Base-by-base conservation (phyloP, 2,888 invertebrate species). In the Timandra comae region DNA sequence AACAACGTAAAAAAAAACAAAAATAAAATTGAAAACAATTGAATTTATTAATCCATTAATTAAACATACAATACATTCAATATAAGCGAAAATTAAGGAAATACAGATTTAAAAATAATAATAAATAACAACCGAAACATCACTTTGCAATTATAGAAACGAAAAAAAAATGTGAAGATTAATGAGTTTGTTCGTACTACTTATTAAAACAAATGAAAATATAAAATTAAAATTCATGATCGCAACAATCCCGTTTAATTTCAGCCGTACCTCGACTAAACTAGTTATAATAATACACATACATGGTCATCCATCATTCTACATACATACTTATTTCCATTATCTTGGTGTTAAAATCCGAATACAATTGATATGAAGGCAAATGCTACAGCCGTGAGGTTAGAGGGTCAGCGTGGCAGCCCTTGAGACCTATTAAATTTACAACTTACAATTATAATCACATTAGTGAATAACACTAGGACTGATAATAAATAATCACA, bases 21-120 rank as follows among this genome's bases (percentile, higher is more conserved):
- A 61, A 52, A 33, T 34, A 6, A 45, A 58, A 48, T 56, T 63
- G 50, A 66, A 74, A 72, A 71, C 72, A 75, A 73, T 61, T 63
- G 61, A 58, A 58, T 75, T 76, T 71, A 73, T 71, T 74, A 47
- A 33, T 31, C 12, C 29, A 34, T 38, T 50, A 50, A 58, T 52
- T 53, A 62, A 62, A 69, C 64, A 68, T 56, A 59, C 30, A 52
- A 61, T 57, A 59, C 30, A 52, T 60, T 57, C 6, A 16, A 16
- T 5, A 56, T 54, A 38, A 55, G 60, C 53, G 41, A 33, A 55
- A 57, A 16, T 11, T 24, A 24, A 24, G 56, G 46, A 47, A 45
- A 45, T 41, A 49, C 43, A 56, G 34, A 51, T 46, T 53, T 51
- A 37, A 48, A 50, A 48, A 51, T 52, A 55, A 63, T 30, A 41